Evolutionary conservation across 2,888 invertebrate species (phyloP), one percentile per base, ranked within the genome.

Genomic region (Beris morrisii): DNA sequence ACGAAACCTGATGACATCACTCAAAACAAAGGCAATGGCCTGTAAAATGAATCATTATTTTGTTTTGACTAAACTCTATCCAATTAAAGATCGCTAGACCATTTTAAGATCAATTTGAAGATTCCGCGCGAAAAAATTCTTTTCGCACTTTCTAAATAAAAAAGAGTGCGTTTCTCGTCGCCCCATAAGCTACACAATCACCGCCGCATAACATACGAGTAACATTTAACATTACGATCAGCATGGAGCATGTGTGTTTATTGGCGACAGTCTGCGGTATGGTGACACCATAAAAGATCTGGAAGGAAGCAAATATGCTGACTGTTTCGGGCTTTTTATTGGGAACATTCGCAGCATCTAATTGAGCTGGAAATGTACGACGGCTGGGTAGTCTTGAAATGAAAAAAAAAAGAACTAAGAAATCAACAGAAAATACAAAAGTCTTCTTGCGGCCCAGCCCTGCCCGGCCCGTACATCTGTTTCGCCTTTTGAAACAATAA

Each of bases 1-100:
- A 58, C 12, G 38, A 38, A n/a, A 45, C n/a, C 31, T 45, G 58
- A 45, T 58, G 58, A 58, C 45, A 58, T 58, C 58, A 58, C 58
- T 44, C 45, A n/a, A 54, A 15, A 13, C 22, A 56, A 58, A 58
- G 58, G 22, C 58, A 58, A 58, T 38, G 58, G 38, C 45, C 58
- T 45, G 58, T 58, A 45, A 45, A 3, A 46, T 58, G 58, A 58
- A 9, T 58, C 58, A 58, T 46, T 45, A 6, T 45, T 58, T 30
- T 28, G 58, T 58, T 58, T 58, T 58, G 31, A 45, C 45, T 5
- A 46, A 3, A 12, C 45, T n/a, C 45, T 28, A 28, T 46, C 45
- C 45, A 58, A 58, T 58, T 58, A 45, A 58, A 44, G 31, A 28
- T 28, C 22, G 28, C 54, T 54, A 54, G 43, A 56, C 38, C 56